Conservation (phyloP, 2,888 invertebrate genomes). For the Noctua janthe region DNA sequence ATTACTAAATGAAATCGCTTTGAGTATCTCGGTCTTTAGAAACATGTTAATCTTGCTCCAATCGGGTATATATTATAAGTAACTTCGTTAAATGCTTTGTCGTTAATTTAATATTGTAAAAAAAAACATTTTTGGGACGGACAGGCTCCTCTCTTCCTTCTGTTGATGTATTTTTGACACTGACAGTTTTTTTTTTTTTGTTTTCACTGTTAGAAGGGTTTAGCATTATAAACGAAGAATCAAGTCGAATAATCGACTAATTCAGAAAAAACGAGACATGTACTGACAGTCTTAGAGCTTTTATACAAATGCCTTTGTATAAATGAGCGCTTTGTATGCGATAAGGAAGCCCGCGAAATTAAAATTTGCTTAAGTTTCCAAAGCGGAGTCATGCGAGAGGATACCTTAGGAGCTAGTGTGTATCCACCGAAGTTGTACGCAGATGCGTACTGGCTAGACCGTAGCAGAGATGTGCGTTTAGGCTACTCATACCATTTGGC, state of each 20-base stretch:
- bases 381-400: too few species aligned
- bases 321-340: too few species aligned
- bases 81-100: constrained; percentile 18
- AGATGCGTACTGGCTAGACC: background rate
- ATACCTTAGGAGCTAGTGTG: too few species aligned
- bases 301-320: too few species aligned
- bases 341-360: too few species aligned
- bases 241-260: constrained; percentile 8
- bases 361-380: too few species aligned
- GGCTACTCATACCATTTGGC: background rate
- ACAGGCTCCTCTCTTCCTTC: constrained; percentile 20
- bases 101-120: constrained; percentile 39
- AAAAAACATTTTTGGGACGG: constrained; percentile 54
- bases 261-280: background rate
- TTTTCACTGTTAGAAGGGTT: background rate
- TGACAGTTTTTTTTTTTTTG: constrained; percentile 1
- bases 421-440: too few species aligned
- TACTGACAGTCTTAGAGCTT: too few species aligned
- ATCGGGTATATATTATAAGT: background rate
- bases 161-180: constrained; percentile 50
- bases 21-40: constrained; percentile 81
- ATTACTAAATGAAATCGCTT: constrained; percentile 84
- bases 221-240: too few species aligned
- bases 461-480: background rate
- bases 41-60: constrained; percentile 74